Conservation (phyloP, 2,888 invertebrate genomes). For the Dicyrtoma fusca region DNA sequence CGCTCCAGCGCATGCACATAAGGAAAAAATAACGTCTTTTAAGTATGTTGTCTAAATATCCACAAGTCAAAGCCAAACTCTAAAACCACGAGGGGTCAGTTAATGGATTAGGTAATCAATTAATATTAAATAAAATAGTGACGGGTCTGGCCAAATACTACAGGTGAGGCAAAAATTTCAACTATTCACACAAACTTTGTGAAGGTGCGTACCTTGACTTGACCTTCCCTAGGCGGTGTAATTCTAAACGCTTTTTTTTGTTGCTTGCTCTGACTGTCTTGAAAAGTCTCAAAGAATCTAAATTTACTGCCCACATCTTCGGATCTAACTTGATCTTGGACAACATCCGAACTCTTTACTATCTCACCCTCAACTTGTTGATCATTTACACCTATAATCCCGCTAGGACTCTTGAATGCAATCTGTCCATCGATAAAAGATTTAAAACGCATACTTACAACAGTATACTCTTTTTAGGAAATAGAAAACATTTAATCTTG, state of each 20-base stretch:
- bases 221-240: constrained; percentile 81
- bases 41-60: neutral
- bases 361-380: constrained; percentile 62
- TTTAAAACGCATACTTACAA: neutral
- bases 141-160: too few relatives aligned
- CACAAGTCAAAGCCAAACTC: neutral
- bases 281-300: constrained; percentile 85
- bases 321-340: constrained; percentile 77
- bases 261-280: constrained; percentile 64
- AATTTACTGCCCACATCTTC: constrained; percentile 83
- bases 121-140: too few relatives aligned
- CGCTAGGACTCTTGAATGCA: constrained; percentile 28
- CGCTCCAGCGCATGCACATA: neutral
- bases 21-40: neutral
- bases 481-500: too few relatives aligned
- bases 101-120: too few relatives aligned
- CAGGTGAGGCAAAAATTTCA: too few relatives aligned
- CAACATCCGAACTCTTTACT: constrained; percentile 72
- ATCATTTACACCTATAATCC: constrained; percentile 36
- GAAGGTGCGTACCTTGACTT: constrained; percentile 65
- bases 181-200: neutral
- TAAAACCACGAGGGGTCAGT: too few relatives aligned
- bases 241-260: constrained; percentile 76
- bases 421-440: constrained; percentile 15
- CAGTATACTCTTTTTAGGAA: too few relatives aligned